Percentiles rank a stretch among this genome's conserved stretches.
Evolutionary conservation across 2,113 vertebrate species (phyloP).

Genomic region (Toxotes jaculatrix): DNA sequence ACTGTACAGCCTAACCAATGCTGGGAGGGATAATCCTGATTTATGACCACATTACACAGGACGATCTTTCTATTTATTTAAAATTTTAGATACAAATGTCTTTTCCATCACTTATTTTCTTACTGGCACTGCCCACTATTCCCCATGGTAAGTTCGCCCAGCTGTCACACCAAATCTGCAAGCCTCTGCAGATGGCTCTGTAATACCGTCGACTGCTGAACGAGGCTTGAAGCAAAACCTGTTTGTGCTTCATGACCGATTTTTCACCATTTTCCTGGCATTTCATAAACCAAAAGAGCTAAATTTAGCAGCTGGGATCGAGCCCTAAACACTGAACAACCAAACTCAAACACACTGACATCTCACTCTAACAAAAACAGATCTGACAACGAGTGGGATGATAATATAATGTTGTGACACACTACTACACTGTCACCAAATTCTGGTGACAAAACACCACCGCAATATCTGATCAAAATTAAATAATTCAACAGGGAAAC

Average conservation of each 20-base stretch:
- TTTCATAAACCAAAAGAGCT: too few relatives aligned
- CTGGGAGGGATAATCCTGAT: neutral
- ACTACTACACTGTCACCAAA: neutral
- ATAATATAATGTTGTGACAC: neutral
- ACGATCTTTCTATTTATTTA: neutral
- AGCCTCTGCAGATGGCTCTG: constrained; percentile 22
- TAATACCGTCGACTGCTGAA: constrained; percentile 13
- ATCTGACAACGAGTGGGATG: neutral
- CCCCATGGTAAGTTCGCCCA: constrained; percentile 7
- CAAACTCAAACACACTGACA: neutral
- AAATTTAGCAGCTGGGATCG: neutral
- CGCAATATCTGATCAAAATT: constrained; percentile 17
- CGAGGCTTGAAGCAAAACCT: constrained; percentile 13
- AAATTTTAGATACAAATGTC: neutral
- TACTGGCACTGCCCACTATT: neutral
- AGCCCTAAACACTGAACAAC: neutral
- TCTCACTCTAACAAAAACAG: neutral
- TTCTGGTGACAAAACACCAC: neutral
- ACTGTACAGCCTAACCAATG: neutral
- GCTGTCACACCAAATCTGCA: constrained; percentile 27
- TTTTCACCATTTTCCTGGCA: too few relatives aligned
- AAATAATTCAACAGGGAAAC: neutral
- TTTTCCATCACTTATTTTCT: constrained; percentile 4
- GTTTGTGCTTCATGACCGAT: neutral
- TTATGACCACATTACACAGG: neutral